Conservation (phyloP, 2,888 invertebrate genomes). For the Rhodophaea formosa region DNA sequence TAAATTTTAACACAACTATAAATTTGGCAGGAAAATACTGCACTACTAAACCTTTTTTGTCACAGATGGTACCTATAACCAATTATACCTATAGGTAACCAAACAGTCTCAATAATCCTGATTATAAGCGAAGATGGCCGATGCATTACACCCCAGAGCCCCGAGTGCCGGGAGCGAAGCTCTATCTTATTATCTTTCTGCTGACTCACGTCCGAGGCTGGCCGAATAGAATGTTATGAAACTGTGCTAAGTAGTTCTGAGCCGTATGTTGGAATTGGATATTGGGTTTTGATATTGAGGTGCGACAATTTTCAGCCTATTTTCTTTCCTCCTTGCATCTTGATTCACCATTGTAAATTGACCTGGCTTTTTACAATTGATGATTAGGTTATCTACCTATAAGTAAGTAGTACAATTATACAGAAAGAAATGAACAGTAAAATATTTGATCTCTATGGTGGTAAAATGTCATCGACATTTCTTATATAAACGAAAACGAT, state of each 20-base stretch:
- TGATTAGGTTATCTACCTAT: too few species aligned
- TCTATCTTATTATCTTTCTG: slow-evolving; percentile 56
- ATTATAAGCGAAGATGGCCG: background rate
- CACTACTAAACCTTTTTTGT: background rate
- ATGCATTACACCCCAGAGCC: slow-evolving; percentile 3
- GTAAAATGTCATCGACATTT: too few species aligned
- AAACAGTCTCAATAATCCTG: background rate
- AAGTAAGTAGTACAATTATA: too few species aligned
- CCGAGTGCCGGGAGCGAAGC: slow-evolving; percentile 25
- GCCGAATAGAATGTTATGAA: slow-evolving; percentile 23
- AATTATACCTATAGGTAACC: background rate
- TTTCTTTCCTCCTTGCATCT: background rate
- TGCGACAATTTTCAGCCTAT: background rate
- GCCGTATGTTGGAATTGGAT: background rate
- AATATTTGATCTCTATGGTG: too few species aligned
- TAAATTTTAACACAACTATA: too few species aligned
- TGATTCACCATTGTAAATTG: too few species aligned
- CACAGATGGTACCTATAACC: background rate
- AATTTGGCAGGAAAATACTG: too few species aligned
- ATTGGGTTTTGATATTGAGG: background rate
- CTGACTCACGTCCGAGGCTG: slow-evolving; percentile 39
- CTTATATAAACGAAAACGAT: too few species aligned
- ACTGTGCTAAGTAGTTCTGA: slow-evolving; percentile 4
- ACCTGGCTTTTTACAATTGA: too few species aligned
- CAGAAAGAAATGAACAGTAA: too few species aligned